Evolutionary conservation across 2,797 vertebrate species (phyloP).

Genomic region (Premnoplex brunnescens): DNA sequence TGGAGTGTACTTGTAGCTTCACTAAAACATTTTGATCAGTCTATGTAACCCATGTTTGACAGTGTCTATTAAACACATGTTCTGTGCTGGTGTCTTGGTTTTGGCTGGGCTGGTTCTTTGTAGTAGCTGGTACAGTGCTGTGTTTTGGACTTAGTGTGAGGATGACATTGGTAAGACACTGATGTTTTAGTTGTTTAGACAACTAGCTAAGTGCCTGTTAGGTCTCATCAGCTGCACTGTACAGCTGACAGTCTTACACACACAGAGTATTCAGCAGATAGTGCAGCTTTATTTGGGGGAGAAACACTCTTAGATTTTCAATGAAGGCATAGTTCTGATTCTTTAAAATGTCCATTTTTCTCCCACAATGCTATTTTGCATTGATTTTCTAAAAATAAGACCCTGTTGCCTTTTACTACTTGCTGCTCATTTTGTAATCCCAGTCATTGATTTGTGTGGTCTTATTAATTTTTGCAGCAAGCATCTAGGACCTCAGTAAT

Average conservation of each 20-base stretch:
- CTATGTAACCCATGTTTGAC: not conserved
- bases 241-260: not conserved
- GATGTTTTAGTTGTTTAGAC: not conserved
- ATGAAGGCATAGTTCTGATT: not conserved
- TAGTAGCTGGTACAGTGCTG: not conserved
- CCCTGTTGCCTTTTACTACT: not conserved
- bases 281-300: not conserved
- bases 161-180: not conserved
- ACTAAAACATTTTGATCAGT: not conserved
- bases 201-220: not conserved
- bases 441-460: not conserved
- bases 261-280: not conserved
- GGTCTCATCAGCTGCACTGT: not conserved
- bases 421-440: not conserved
- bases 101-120: not conserved
- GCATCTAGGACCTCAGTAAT: not conserved
- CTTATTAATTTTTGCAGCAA: not conserved
- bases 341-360: not conserved
- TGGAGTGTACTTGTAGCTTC: not conserved
- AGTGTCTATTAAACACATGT: not conserved
- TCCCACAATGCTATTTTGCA: not conserved
- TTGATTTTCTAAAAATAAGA: not conserved
- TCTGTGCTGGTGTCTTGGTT: not conserved
- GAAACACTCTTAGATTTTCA: not conserved
- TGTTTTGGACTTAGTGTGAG: not conserved